Percentiles rank a stretch among this genome's conserved stretches.
These are phyloP conservation scores for Euclidia mi DNA, from an alignment of 2,888 invertebrate species.

Conservation along the genomic window DNA sequence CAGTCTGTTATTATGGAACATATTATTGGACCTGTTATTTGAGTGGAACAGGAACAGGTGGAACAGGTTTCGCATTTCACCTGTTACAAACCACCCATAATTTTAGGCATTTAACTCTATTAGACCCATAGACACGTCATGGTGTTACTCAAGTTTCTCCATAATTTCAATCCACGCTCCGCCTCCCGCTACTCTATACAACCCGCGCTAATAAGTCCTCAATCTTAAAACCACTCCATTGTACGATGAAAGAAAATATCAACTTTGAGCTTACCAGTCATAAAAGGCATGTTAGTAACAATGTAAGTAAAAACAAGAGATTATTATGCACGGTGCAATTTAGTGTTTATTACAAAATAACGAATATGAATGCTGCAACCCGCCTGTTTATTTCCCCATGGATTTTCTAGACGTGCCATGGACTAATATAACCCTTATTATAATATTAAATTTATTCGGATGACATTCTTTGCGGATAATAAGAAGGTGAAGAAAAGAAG, in stretches of 20 bases:
- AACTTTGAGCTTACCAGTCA: constrained; percentile 43
- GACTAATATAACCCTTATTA: constrained; percentile 3
- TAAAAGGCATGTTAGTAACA: constrained; percentile 28
- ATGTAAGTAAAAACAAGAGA: constrained; percentile 26
- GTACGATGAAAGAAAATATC: constrained; percentile 51
- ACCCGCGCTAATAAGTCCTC: no score
- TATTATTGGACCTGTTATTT: no score
- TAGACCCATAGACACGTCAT: no score
- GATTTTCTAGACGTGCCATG: constrained; percentile 1
- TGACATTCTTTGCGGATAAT: neutral
- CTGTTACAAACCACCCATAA: no score
- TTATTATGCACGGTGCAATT: constrained; percentile 7
- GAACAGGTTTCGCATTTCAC: no score
- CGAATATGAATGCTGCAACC: neutral
- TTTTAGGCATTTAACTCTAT: no score
- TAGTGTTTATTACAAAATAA: constrained; percentile 13
- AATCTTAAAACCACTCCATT: constrained; percentile 62
- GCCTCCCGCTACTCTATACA: neutral
- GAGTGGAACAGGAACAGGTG: no score
- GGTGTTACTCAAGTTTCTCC: no score
- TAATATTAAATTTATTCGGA: constrained; percentile 9
- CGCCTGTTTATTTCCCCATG: neutral
- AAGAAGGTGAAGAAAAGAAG: neutral
- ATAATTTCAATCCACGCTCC: neutral
- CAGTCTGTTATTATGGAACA: no score